Conservation (phyloP, 2,888 invertebrate species). For the Nomada ruficornis region DNA sequence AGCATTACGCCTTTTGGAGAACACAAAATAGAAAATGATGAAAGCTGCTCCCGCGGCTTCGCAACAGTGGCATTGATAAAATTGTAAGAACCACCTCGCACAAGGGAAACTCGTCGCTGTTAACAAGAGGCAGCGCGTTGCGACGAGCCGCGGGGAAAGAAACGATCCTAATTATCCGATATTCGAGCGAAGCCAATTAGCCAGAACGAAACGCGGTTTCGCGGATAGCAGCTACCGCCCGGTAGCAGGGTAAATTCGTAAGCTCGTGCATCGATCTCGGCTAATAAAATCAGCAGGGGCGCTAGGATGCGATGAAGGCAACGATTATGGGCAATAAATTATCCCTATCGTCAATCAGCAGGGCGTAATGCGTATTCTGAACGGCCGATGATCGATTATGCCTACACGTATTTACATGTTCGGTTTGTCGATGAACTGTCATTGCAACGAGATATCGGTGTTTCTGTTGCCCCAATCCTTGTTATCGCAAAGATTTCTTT, state of each 20-base stretch:
- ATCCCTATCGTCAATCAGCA: slow-evolving; percentile 55
- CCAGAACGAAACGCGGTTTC: slow-evolving; percentile 3
- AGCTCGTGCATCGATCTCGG: slow-evolving; percentile 29
- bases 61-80: neutral
- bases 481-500: neutral
- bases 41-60: neutral
- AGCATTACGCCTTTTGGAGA: no score
- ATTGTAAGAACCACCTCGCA: neutral
- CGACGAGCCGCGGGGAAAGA: neutral
- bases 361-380: slow-evolving; percentile 33
- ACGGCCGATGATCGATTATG: slow-evolving; percentile 55
- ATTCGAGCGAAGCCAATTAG: slow-evolving; percentile 32
- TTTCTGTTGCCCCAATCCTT: neutral
- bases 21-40: no score
- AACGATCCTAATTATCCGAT: slow-evolving; percentile 33
- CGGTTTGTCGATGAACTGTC: slow-evolving; percentile 42
- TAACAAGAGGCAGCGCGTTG: neutral
- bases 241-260: slow-evolving; percentile 21
- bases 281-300: slow-evolving; percentile 59
- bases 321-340: slow-evolving; percentile 62
- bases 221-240: slow-evolving; percentile 13
- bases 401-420: slow-evolving; percentile 54
- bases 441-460: slow-evolving; percentile 37
- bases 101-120: neutral
- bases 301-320: slow-evolving; percentile 39